Conservation (phyloP, 1,140 invertebrate species). For the Brachionus angularis region DNA sequence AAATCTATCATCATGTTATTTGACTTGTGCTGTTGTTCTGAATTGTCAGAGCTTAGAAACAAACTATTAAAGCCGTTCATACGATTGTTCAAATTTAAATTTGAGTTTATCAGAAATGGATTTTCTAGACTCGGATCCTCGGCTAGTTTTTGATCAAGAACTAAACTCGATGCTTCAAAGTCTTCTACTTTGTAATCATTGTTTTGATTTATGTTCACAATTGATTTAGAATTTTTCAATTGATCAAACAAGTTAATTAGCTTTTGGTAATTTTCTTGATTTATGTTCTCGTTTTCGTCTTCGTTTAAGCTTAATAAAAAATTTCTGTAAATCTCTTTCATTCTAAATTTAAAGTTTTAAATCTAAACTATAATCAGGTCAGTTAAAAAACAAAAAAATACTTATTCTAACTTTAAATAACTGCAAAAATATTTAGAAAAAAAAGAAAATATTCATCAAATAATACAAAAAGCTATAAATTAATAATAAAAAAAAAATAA, state of each 20-base stretch:
- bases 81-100: too few relatives aligned
- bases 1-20: too few relatives aligned
- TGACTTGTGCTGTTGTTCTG: too few relatives aligned
- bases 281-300: background rate
- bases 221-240: too few relatives aligned
- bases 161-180: background rate
- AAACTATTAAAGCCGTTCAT: background rate
- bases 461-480: too few relatives aligned
- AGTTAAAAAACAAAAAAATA: background rate
- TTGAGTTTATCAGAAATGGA: slow-evolving; percentile 18
- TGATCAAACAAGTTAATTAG: background rate
- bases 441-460: too few relatives aligned
- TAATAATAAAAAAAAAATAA: too few relatives aligned
- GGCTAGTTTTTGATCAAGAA: background rate
- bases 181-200: background rate
- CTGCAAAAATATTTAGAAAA: too few relatives aligned
- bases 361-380: slow-evolving; percentile 15
- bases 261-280: background rate
- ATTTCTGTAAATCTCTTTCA: slow-evolving; percentile 21
- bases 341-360: background rate
- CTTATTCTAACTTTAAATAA: too few relatives aligned
- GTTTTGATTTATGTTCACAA: too few relatives aligned
- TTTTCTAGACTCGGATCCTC: slow-evolving; percentile 7
- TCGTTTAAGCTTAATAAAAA: slow-evolving; percentile 32
- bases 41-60: background rate